phyloP scores from a whole-genome alignment of 37 sponge, comb jelly and placozoan genomes.

The Ephydatia muelleri region DNA sequence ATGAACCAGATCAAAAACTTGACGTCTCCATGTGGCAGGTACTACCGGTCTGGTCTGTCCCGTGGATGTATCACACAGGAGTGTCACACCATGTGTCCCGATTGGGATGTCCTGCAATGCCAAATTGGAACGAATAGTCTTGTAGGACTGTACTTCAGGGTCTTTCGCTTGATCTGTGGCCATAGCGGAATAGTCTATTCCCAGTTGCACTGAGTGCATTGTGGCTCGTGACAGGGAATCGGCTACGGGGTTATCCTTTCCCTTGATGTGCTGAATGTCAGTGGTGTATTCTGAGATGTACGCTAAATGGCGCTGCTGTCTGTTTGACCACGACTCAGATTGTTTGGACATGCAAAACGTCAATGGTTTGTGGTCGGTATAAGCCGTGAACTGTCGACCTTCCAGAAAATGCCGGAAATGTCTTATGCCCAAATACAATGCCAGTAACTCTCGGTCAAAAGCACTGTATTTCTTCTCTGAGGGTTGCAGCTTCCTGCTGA shows the following conservation, averaged over 20 bases:
- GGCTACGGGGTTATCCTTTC: conserved; percentile 7
- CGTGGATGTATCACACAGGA: conserved; percentile 46
- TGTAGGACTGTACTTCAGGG: conserved; percentile 34
- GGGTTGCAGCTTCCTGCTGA: not conserved
- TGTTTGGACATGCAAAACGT: conserved; percentile 13
- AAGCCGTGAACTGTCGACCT: conserved; percentile 17
- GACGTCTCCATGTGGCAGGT: conserved; percentile 19
- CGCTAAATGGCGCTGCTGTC: conserved; percentile 28
- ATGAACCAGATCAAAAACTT: conserved; percentile 28
- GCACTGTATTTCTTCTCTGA: conserved; percentile 37
- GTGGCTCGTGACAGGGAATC: conserved; percentile 12
- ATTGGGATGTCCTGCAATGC: conserved; percentile 17
- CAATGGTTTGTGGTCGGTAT: conserved; percentile 26
- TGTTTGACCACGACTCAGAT: conserved; percentile 5
- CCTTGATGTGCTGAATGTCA: conserved; percentile 31
- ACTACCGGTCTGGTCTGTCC: conserved; percentile 36
- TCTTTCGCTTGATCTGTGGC: conserved; percentile 29
- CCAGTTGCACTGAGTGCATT: not conserved
- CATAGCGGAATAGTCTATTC: conserved; percentile 18
- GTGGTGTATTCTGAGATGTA: conserved; percentile 29
- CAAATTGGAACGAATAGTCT: conserved; percentile 18
- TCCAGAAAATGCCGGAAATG: conserved; percentile 46
- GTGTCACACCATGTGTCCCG: not conserved
- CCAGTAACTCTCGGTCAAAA: conserved; percentile 47
- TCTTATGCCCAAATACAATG: conserved; percentile 4